phyloP scores from a whole-genome alignment of 2,888 invertebrate species.

The Sceliomorpha sp. region DNA sequence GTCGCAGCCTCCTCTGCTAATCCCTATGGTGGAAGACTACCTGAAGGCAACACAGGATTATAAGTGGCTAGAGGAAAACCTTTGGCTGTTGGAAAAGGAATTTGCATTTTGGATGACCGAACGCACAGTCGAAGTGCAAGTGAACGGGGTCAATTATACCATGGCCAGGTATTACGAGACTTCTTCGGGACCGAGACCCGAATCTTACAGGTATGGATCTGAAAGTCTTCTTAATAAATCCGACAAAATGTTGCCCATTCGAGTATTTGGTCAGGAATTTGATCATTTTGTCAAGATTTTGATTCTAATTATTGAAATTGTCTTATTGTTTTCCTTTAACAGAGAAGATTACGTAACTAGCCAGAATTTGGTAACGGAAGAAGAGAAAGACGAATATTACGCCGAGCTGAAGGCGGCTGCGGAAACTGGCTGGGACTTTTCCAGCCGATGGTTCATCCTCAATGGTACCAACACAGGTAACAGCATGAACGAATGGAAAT shows the following conservation, averaged over 20 bases:
- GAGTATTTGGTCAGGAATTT: neutral
- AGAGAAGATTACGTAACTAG: constrained; percentile 84
- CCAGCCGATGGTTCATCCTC: constrained; percentile 88
- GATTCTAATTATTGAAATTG: too few species aligned
- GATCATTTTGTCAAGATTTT: neutral
- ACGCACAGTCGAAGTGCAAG: constrained; percentile 81
- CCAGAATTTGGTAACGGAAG: constrained; percentile 80
- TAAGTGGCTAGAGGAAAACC: constrained; percentile 83
- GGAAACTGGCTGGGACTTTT: constrained; percentile 95
- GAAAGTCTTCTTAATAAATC: neutral
- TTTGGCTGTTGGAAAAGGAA: constrained; percentile 84
- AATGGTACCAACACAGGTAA: constrained; percentile 83
- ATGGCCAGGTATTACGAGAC: constrained; percentile 84
- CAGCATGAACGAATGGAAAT: too few species aligned
- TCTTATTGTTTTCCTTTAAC: neutral
- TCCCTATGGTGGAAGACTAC: constrained; percentile 88
- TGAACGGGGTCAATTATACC: constrained; percentile 81
- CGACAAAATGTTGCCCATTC: too few species aligned
- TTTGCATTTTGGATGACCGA: constrained; percentile 85
- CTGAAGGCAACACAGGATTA: constrained; percentile 84
- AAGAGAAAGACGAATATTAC: constrained; percentile 83
- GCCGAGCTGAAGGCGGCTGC: constrained; percentile 88
- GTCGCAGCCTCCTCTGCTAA: constrained; percentile 87
- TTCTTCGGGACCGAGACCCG: constrained; percentile 86
- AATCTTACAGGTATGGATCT: constrained; percentile 83